Conservation (phyloP, 37 sponge, comb jelly and placozoan species). For the Halichondria panicea region DNA sequence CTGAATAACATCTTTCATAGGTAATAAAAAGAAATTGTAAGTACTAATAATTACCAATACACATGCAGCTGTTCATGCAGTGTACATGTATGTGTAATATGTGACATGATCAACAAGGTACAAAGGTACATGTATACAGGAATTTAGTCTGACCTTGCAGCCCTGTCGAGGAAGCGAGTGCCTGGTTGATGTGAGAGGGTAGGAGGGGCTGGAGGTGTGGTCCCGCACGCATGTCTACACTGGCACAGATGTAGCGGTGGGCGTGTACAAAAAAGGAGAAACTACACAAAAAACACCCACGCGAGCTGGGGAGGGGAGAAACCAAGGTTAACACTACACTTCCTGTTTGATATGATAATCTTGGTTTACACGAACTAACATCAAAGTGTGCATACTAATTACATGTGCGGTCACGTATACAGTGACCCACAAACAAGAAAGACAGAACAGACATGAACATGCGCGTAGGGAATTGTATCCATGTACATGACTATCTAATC, state of each 20-base stretch:
- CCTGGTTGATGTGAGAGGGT: conserved; percentile 53
- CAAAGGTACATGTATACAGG: no score
- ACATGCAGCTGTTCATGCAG: background rate
- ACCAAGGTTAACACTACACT: no score
- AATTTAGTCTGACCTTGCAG: conserved; percentile 49
- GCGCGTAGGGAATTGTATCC: no score
- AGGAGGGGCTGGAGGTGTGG: conserved; percentile 56
- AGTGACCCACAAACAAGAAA: no score
- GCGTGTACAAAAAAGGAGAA: conserved; percentile 85
- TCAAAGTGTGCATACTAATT: no score
- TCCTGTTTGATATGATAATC: no score
- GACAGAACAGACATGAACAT: no score
- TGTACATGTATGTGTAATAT: background rate
- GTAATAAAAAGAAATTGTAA: background rate
- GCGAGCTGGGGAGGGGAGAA: conserved; percentile 23
- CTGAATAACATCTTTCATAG: no score
- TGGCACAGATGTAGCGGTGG: conserved; percentile 77
- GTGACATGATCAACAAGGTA: no score
- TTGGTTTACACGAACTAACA: no score
- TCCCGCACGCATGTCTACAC: conserved; percentile 70
- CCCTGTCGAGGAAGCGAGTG: conserved; percentile 71
- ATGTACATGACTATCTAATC: no score
- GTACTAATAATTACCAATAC: background rate
- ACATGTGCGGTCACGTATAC: no score
- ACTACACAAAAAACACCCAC: conserved; percentile 65